Evolutionary conservation across 37 sponge, comb jelly and placozoan genomes (phyloP).

Genomic region (Beroe forskalii): DNA sequence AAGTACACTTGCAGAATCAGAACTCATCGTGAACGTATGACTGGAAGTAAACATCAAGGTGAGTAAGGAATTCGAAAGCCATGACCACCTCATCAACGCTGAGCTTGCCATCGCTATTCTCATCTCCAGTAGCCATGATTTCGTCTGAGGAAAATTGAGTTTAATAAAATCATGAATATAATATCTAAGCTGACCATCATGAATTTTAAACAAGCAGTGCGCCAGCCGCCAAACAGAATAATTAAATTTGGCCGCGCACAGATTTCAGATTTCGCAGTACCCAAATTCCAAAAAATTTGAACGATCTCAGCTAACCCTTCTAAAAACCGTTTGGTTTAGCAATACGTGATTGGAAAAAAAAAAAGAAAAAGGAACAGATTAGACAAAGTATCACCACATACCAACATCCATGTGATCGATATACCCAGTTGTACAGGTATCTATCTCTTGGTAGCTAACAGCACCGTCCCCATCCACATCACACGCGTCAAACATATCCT

Average conservation of each 20-base stretch:
- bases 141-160: not conserved
- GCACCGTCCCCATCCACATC: not conserved
- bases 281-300: too few species aligned
- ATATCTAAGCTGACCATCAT: not conserved
- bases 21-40: too few species aligned
- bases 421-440: not conserved
- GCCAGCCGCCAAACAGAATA: too few species aligned
- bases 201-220: not conserved
- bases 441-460: not conserved
- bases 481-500: slow-evolving; percentile 25
- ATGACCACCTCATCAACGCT: not conserved
- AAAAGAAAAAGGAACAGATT: too few species aligned
- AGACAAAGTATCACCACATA: too few species aligned
- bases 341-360: too few species aligned
- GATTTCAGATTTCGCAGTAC: too few species aligned
- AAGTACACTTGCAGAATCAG: too few species aligned
- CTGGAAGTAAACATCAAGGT: not conserved
- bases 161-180: not conserved
- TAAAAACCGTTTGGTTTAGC: too few species aligned
- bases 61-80: not conserved
- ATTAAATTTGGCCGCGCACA: too few species aligned
- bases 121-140: not conserved
- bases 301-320: too few species aligned
- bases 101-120: not conserved
- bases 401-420: slow-evolving; percentile 13